Conservation (phyloP, 1,140 invertebrate species). For the Anagrus nilaparvatae region DNA sequence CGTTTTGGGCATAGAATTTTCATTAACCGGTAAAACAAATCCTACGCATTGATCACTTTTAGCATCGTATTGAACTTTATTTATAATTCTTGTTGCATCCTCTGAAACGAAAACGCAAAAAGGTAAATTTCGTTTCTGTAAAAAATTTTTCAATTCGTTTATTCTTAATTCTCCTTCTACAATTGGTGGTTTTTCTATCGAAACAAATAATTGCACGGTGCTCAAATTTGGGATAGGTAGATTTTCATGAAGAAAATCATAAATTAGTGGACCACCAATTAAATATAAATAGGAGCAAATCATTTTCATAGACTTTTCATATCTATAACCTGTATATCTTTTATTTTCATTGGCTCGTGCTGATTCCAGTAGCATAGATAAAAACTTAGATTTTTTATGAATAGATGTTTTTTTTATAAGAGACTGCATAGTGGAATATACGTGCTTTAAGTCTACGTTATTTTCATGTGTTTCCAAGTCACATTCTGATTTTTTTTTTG, state of each 20-base stretch:
- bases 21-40: conserved; percentile 17
- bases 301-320: conserved; percentile 1
- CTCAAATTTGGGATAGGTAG: conserved; percentile 2
- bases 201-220: background rate
- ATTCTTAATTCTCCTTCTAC: conserved; percentile 9
- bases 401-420: too few species aligned
- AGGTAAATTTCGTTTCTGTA: conserved; percentile 11
- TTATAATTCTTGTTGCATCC: conserved; percentile 16
- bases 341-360: too few species aligned
- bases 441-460: too few species aligned
- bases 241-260: conserved; percentile 2
- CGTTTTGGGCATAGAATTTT: conserved; percentile 12
- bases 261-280: conserved; percentile 7
- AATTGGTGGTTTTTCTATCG: conserved; percentile 3
- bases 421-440: too few species aligned
- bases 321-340: conserved; percentile 7
- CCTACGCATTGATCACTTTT: conserved; percentile 17
- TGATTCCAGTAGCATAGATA: conserved; percentile 8
- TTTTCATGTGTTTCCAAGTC: too few species aligned
- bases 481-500: too few species aligned
- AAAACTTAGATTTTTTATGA: conserved; percentile 10
- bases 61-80: conserved; percentile 17
- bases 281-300: conserved; percentile 5
- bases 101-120: conserved; percentile 14
- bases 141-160: conserved; percentile 12